Conservation (phyloP, 2,888 invertebrate genomes). For the Pomacea canaliculata region DNA sequence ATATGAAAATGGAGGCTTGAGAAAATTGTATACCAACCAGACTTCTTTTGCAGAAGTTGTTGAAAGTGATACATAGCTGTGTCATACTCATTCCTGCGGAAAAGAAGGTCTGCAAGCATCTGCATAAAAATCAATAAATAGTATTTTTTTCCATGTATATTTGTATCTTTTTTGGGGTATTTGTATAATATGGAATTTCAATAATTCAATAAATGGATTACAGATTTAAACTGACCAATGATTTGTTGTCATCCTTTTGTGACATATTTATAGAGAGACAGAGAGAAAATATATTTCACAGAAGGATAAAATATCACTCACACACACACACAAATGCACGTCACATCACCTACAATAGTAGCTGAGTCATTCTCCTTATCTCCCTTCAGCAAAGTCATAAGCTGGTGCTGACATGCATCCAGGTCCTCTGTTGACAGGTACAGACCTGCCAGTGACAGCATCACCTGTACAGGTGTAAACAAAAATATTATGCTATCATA, state of each 20-base stretch:
- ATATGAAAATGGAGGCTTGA: too few relatives aligned
- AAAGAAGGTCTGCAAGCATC: constrained; percentile 96
- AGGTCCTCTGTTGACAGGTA: constrained; percentile 77
- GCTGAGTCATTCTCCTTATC: constrained; percentile 93
- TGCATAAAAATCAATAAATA: constrained; percentile 24
- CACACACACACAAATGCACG: too few relatives aligned
- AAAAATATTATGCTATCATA: too few relatives aligned
- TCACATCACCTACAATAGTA: constrained; percentile 75
- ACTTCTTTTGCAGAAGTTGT: constrained; percentile 75
- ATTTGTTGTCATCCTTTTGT: too few relatives aligned
- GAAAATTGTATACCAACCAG: constrained; percentile 49
- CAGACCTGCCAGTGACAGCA: constrained; percentile 69
- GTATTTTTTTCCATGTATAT: too few relatives aligned
- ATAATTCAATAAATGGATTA: too few relatives aligned
- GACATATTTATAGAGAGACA: too few relatives aligned
- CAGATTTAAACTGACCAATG: too few relatives aligned
- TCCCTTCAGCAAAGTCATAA: constrained; percentile 83
- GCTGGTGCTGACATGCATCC: constrained; percentile 89
- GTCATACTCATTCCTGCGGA: constrained; percentile 88
- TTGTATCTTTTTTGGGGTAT: too few relatives aligned
- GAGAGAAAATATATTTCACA: too few relatives aligned
- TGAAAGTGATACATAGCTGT: constrained; percentile 91
- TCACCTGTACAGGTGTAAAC: constrained; percentile 51
- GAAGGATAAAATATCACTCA: too few relatives aligned
- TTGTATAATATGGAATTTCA: too few relatives aligned